Evolutionary conservation across 2,113 vertebrate species (phyloP), one percentile per base, ranked within the genome.

Genomic region (Embiotoca jacksoni): DNA sequence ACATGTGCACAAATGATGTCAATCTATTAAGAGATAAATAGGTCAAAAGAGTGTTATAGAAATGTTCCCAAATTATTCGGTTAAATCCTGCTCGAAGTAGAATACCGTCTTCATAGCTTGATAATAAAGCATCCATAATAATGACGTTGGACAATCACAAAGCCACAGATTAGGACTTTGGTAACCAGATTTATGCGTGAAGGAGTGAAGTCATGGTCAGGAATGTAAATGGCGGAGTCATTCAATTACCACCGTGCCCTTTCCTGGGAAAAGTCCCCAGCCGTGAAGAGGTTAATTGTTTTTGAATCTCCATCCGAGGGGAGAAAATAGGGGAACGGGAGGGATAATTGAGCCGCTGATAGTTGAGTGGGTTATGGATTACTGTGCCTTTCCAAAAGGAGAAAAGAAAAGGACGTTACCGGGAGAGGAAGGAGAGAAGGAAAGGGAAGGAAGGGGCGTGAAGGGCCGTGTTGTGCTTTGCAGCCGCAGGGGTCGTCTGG

Each of bases 331-430:
- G 85, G 67, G 92, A 94, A 88, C 64, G 65, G 88, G 81, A 83
- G 74, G 84, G 88, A 94, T 94, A 95, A 91, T 94, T 95, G 93
- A 95, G 91, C 93, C 81, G 91, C 93, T 89, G 85, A 94, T 94
- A 93, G 93, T 94, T 94, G 89, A 92, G 92, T 93, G 94, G 93
- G 92, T 96, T 96, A 95, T 96, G 95, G 96, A 96, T 97, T 96
- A 93, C 94, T 88, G 78, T 78, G 89, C 77, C 82, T 89, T 71
- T 44, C 13, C 68, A 74, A 56, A 66, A 84, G 77, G 67, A 88
- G 76, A 76, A 85, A 80, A 72, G 73, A 83, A 80, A 79, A 80
- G 63, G 75, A 86, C 74, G 74, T 60, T 53, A 80, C 56, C 55
- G 49, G 52, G 41, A 58, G 60, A n/a, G 50, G 72, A 74, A 80